Evolutionary conservation across 2,113 vertebrate species (phyloP), one percentile per base, ranked within the genome.

Genomic region (Puntigrus tetrazona): DNA sequence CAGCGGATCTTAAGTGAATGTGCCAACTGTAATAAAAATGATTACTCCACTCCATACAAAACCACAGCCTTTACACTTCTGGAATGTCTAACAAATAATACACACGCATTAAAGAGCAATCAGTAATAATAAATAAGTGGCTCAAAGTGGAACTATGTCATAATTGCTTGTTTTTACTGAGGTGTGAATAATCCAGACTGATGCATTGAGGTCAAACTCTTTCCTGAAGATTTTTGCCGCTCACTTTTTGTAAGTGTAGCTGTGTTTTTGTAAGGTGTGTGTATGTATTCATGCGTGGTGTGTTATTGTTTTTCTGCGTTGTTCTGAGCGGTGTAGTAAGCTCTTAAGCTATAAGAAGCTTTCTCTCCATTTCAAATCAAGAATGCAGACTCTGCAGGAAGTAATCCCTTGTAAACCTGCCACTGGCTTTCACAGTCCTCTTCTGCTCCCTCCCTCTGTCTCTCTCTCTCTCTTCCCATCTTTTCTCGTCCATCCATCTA

Each of bases 371-470:
- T 93, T 93, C 91, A 93, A 94, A 93, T 92, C 90, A 89, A 94
- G 92, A 95, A 93, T 94, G 94, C 94, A 89, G 91, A 92, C 92
- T 94, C 93, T 92, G 94, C 94, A 95, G 90, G 91, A 94, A 93
- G 88, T 94, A 95, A 95, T 95, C 94, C 91, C 52, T 84, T 88
- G 88, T 94, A 94, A 94, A 94, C 91, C 93, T 93, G 93, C 92
- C 92, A 93, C 90, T 94, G 91, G 91, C 89, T 92, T 88, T 88
- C 90, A 92, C 92, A 89, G 89, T 89, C 82, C 87, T 84, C 87
- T 87, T 88, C 74, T 90, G 89, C 91, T 89, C 61, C 88, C 84
- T 36, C 41, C 27, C 18, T 41, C 78, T 50, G 16, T 34, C 63
- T 43, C 50, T 65, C 20, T 29, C 20, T 29, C 36, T 78, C 36